Conservation (phyloP, 2,113 vertebrate genomes). For the Regulus satrapa region DNA sequence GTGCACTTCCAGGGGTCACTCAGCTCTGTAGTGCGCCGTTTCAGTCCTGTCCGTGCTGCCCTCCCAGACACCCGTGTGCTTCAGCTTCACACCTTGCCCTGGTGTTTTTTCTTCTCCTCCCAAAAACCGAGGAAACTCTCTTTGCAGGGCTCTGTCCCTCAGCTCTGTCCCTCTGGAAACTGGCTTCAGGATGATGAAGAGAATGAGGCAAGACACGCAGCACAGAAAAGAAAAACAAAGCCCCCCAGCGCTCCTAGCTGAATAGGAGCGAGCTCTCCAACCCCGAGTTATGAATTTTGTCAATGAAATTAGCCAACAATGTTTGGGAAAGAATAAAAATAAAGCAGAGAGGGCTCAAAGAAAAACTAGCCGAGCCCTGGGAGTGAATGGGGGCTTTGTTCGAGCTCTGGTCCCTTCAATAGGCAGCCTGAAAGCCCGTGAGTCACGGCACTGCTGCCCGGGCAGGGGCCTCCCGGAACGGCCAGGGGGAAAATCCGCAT, state of each 20-base stretch:
- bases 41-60: background rate
- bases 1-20: slow-evolving; percentile 23
- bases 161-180: background rate
- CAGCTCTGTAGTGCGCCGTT: background rate
- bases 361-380: background rate
- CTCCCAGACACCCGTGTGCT: background rate
- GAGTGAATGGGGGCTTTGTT: slow-evolving; percentile 57
- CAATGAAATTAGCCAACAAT: slow-evolving; percentile 65
- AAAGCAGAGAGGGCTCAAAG: slow-evolving; percentile 40
- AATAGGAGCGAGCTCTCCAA: slow-evolving; percentile 50
- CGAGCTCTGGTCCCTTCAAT: slow-evolving; percentile 14
- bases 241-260: background rate
- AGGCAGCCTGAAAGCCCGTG: slow-evolving; percentile 43
- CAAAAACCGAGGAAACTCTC: background rate
- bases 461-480: background rate
- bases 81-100: rapidly evolving
- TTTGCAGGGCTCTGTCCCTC: background rate
- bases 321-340: slow-evolving; percentile 61
- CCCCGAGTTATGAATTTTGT: slow-evolving; percentile 65
- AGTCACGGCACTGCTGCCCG: background rate
- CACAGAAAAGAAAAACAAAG: background rate
- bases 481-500: background rate
- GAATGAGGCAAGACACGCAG: background rate
- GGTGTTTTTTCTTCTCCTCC: background rate
- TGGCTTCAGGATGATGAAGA: background rate